Evolutionary conservation across 2,113 vertebrate species (phyloP), one percentile per base, ranked within the genome.

Genomic region (Thalassoma bifasciatum): DNA sequence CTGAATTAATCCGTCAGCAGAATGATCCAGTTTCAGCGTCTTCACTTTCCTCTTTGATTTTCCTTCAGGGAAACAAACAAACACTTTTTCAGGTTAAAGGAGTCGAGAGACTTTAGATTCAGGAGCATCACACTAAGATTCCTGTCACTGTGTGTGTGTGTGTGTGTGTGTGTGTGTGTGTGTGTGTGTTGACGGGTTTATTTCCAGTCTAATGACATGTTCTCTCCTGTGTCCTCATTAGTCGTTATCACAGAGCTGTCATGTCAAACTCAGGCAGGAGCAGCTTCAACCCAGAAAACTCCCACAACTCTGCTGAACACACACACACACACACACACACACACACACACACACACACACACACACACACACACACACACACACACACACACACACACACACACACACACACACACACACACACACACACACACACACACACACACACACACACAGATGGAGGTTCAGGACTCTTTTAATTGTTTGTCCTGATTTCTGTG

Each of bases 181-280:
- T 16, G 60, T 23, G 38, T 62, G 51, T 64, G 46, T 66, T 68
- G 69, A 77, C 64, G 64, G 73, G 61, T 81, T 83, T 79, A 82
- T 87, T 82, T 66, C 49, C n/a, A 65, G 62, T 61, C 49, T 68
- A 75, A 83, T 81, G 53, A 47, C 64, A 72, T 66, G 66, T 72
- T 83, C 58, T 81, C 83, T 86, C 81, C 68, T 77, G 86, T 54
- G 83, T 79, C 60, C 72, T 86, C 86, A 88, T 88, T 88, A 86
- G 80, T 26, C 58, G 74, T 66, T 75, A 79, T 81, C 74, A 76
- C 74, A 60, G 71, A 19, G 36, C 51, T 66, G 80, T 79, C 67
- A 70, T 70, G 77, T 79, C 77, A 78, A 72, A 38, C 54, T 61
- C 77, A 78, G 65, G 37, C 54, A 61, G 54, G 3, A 53, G 73